These are phyloP conservation scores for Xiphophorus couchianus DNA, from an alignment of 2,113 vertebrate genomes.

Conservation along the genomic window DNA sequence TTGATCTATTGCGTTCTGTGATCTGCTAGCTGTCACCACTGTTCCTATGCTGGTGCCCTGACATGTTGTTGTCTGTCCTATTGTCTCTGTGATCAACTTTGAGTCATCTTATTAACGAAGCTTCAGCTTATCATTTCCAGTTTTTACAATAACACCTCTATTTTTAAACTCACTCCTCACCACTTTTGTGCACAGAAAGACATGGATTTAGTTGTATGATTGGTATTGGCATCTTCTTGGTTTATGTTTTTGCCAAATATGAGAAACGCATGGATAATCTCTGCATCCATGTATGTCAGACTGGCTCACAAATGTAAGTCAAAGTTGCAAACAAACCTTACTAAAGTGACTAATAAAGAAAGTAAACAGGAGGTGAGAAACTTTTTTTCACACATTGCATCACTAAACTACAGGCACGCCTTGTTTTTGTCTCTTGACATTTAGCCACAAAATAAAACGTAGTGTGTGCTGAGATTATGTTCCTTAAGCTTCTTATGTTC, in stretches of 20 bases:
- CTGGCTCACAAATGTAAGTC: not conserved
- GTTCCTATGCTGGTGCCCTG: conserved; percentile 25
- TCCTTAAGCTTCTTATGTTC: conserved; percentile 35
- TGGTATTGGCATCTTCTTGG: not conserved
- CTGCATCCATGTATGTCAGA: no score
- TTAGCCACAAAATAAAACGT: conserved; percentile 36
- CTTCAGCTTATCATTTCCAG: conserved; percentile 2
- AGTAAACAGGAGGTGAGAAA: not conserved
- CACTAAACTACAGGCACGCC: conserved; percentile 25
- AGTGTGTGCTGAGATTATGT: conserved; percentile 41
- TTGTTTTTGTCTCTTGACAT: conserved; percentile 24
- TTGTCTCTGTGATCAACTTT: conserved; percentile 41
- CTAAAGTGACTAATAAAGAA: not conserved
- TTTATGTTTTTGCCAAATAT: not conserved
- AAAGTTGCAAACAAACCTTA: not conserved
- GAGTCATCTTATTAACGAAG: conserved; percentile 57
- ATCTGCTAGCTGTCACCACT: conserved; percentile 32
- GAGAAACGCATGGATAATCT: conserved; percentile 20
- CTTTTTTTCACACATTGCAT: not conserved
- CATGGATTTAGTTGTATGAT: not conserved
- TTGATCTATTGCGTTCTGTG: conserved; percentile 45
- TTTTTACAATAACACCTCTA: not conserved
- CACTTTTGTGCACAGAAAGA: not conserved
- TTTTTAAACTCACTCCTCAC: not conserved
- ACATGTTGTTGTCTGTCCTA: conserved; percentile 10